Evolutionary conservation across 1,140 invertebrate species (phyloP), one percentile per base, ranked within the genome.

Genomic region (Ericerus pela): DNA sequence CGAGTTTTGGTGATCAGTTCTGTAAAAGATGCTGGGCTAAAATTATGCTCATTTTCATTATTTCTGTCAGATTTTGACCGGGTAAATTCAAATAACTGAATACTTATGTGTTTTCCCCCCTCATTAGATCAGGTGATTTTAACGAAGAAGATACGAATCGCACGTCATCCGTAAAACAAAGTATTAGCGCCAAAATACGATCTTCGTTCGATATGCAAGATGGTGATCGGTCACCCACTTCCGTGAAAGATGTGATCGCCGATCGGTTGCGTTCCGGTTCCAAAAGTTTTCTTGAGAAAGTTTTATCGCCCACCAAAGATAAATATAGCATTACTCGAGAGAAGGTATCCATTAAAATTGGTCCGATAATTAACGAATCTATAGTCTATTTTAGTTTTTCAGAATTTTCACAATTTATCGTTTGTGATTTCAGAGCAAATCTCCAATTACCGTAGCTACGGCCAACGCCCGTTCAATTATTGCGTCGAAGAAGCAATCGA

Each of bases 401-500:
- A 5, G 43, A 16, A 5, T 54, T 58, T 37, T 12, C 12, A 5
- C 26, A 36, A 28, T 26, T 10, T 8, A 10, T 27, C 5, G 26
- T 8, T 6, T 20, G n/a, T 55, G 3, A 26, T 16, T 20, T 14
- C 27, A 73, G 70, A 74, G 70, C 59, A 72, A 72, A 62, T 73
- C 71, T 36, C 72, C 71, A 53, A 65, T 70, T 31, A 68, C 67
- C 56, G 51, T 59, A 55, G 59, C 28, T 22, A 43, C 51, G 58
- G 22, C 22, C 59, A 75, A 62, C 74, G 11, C 3, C 8, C 20
- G n/a, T 30, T 53, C 75, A 37, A 71, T 76, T 61, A 69, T 91
- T 62, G 90, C 91, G 87, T 89, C 87, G 1, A 76, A 85, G 58
- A 80, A 87, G 55, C 85, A 92, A 70, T 74, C 88, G 55, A 82